Evolutionary conservation across 2,888 invertebrate species (phyloP), one percentile per base, ranked within the genome.

Genomic region (Auanema sp.): DNA sequence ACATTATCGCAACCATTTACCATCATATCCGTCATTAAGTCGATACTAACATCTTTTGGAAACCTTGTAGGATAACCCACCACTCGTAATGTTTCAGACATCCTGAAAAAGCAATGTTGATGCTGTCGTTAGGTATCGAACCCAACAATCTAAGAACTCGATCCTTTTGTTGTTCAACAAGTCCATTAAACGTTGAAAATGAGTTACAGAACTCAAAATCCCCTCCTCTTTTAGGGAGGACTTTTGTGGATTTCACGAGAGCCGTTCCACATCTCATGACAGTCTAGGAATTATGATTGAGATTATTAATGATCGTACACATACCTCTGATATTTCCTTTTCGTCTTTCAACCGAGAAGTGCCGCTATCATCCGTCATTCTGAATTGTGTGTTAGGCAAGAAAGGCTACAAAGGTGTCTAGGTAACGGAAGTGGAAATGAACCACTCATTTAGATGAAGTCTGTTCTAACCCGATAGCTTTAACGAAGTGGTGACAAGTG

Each of bases 131-230:
- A n/a, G n/a, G n/a, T n/a, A 21, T n/a, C 10, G 47, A 43, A 6
- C 51, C 72, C 62, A 24, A 76, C 76, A 76, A n/a, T 33, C 41
- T 56, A 25, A 64, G 64, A 10, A 76, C n/a, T 18, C 75, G 56
- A 14, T 66, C 62, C 44, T 72, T 68, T 14, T 72, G 69, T 47
- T 64, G 47, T 53, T 65, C 56, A 69, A 77, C 75, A 16, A 83
- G 67, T 18, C 66, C 58, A n/a, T 71, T 69, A 68, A 77, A 83
- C 10, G 67, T 56, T 1, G 78, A 66, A 65, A 71, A 79, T 18
- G 77, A 72, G 51, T 68, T 71, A 65, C 75, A 76, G 2, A 81
- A 54, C 58, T 81, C 82, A 58, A 64, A 81, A 21, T 75, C 69
- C 11, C 61, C 77, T 16, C 80, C 81, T 1, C 44, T 41, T 50